Base-by-base conservation (phyloP, 2,888 invertebrate species). In the Gerosis bhagava region DNA sequence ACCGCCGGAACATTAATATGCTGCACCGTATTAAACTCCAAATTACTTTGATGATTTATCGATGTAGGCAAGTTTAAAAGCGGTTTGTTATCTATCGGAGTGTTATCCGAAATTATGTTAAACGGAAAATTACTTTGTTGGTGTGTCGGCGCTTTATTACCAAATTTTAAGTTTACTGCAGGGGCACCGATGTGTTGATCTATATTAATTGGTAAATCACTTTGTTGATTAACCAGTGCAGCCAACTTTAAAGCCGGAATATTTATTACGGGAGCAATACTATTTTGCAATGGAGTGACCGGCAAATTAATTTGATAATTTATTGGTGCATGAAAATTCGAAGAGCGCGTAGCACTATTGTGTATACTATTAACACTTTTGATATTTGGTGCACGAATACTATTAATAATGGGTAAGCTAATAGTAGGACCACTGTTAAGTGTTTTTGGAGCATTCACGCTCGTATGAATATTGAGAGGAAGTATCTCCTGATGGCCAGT, bases 71-170 rank as follows among this genome's bases (percentile, higher is more conserved):
- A 19, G 11, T 36, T 40, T 6, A 25, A 2, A 17, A n/a, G 3
- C 7, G 13, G 28, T 19, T 31, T 24, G 29, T 31, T 48, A 3
- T 39, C 21, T n/a, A 7, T 22, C 16, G 10, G 26, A 16, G 29
- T 36, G 13, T 15, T 35, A 17, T 15, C 5, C 4, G 39, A 32
- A 5, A 32, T 12, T 19, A 41, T 24, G 12, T 45, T 36, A 31
- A 24, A n/a, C 7, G 25, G 32, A 6, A 46, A 45, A 32, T 41
- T 21, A 12, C 21, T 49, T 24, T 40, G 44, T 12, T 36, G 25
- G 16, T 12, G 42, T 28, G 39, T 26, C 39, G 3, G 19, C 22
- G 21, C 10, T 12, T 13, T 21, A 7, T 44, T 28, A 11, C n/a
- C n/a, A n/a, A n/a, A n/a, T n/a, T n/a, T n/a, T n/a, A n/a, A n/a